These are phyloP conservation scores for Alligator mississippiensis DNA, from an alignment of 2,113 vertebrate species.

Conservation along the genomic window DNA sequence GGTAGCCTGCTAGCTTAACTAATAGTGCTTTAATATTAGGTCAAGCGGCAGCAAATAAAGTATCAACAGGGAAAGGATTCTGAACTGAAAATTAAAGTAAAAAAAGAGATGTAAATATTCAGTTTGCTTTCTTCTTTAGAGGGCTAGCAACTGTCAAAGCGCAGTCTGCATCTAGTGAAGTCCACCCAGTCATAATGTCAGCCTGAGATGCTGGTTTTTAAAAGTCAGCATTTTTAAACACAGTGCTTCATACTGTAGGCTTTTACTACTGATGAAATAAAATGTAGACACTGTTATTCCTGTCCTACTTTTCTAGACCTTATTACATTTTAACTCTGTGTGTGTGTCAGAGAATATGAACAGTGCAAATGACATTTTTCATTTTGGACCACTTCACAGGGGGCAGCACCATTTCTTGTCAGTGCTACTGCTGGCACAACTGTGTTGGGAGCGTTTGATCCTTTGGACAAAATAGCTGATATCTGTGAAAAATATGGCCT, in stretches of 20 bases:
- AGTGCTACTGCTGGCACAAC: conserved; percentile 87
- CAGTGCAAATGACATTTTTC: conserved; percentile 15
- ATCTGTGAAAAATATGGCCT: conserved; percentile 81
- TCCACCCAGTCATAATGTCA: conserved; percentile 19
- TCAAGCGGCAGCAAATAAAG: conserved; percentile 7
- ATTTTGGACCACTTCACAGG: conserved; percentile 74
- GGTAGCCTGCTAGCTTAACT: conserved; percentile 6
- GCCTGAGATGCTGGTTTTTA: neutral
- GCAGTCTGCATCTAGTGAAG: conserved; percentile 33
- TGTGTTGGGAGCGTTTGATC: conserved; percentile 86
- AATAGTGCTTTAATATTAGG: neutral
- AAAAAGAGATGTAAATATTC: conserved; percentile 19
- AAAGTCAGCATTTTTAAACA: neutral
- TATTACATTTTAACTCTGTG: neutral
- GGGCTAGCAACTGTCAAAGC: conserved; percentile 42
- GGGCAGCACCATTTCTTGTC: conserved; percentile 84
- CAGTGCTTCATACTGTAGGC: neutral
- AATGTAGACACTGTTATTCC: neutral
- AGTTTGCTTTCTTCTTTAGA: conserved; percentile 47
- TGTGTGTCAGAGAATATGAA: neutral
- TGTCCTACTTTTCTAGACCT: conserved; percentile 13
- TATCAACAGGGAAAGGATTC: neutral
- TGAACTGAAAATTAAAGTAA: neutral
- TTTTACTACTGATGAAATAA: conserved; percentile 15
- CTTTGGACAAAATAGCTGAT: conserved; percentile 82